A percentile compares a stretch with the other conserved stretches of the same genome.
Conservation (phyloP, 1,140 invertebrate species). For the Drosophila bocqueti region DNA sequence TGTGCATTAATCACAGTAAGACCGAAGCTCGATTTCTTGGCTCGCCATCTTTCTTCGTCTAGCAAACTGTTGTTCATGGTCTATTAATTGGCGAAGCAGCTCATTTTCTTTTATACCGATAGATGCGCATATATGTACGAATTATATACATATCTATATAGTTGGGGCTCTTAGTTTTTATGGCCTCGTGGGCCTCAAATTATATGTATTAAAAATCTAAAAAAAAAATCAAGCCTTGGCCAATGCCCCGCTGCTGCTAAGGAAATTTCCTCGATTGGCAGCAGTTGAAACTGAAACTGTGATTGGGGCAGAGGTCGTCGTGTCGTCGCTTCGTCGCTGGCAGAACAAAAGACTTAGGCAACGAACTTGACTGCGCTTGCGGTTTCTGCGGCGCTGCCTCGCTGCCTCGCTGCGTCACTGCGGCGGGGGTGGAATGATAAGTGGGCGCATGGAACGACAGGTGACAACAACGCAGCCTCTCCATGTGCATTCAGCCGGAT, state of each 20-base stretch:
- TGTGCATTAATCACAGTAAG: constrained; percentile 38
- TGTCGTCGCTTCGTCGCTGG: constrained; percentile 3
- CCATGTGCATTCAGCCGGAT: constrained; percentile 54
- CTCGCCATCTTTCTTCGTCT: constrained; percentile 53
- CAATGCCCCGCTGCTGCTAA: constrained; percentile 14
- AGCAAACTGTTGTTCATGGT: constrained; percentile 69
- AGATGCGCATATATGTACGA: constrained; percentile 32
- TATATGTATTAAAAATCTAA: constrained; percentile 21
- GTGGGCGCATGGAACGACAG: constrained; percentile 7
- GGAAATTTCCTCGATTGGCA: constrained; percentile 21
- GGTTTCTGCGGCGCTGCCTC: constrained; percentile 41
- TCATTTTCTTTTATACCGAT: constrained; percentile 61
- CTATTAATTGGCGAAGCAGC: constrained; percentile 66
- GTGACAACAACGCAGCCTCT: constrained; percentile 27
- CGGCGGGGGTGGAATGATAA: neutral
- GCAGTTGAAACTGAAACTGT: constrained; percentile 14
- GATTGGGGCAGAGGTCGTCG: constrained; percentile 1
- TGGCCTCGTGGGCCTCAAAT: constrained; percentile 26
- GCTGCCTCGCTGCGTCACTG: no score
- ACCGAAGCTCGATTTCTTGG: constrained; percentile 34
- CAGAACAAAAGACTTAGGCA: constrained; percentile 79
- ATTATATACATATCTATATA: neutral
- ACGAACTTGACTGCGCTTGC: constrained; percentile 78
- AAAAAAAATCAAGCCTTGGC: constrained; percentile 3
- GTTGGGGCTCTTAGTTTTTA: constrained; percentile 35